Conservation (phyloP, 1,140 invertebrate genomes). For the Orchestia grillus region DNA sequence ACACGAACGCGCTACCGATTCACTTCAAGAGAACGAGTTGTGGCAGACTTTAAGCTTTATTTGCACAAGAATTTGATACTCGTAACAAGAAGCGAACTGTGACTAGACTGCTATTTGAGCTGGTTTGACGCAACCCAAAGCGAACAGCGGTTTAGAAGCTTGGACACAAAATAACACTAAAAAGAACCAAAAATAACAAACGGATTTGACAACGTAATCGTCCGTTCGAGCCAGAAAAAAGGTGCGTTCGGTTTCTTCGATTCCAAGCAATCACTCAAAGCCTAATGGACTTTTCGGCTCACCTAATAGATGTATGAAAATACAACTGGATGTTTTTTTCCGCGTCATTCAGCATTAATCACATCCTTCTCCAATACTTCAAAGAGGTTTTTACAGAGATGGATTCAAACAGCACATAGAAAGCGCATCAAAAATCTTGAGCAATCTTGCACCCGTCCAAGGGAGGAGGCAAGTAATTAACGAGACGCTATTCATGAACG, state of each 20-base stretch:
- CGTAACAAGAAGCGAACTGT: background rate
- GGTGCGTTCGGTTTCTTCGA: background rate
- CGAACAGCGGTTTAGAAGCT: background rate
- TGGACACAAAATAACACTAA: background rate
- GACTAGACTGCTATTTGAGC: background rate
- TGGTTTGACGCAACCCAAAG: background rate
- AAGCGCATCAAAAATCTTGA: background rate
- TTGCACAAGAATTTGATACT: background rate
- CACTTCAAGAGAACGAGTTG: background rate
- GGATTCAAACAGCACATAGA: background rate
- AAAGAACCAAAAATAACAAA: background rate
- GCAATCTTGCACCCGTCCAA: background rate
- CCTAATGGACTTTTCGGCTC: background rate
- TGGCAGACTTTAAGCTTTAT: background rate
- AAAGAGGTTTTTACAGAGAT: background rate
- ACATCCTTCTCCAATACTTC: too few relatives aligned
- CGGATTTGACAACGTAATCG: background rate
- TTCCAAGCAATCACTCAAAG: background rate
- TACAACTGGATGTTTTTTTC: background rate
- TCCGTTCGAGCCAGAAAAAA: background rate
- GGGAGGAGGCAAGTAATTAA: background rate
- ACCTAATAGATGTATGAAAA: background rate
- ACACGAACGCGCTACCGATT: background rate
- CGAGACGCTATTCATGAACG: background rate
- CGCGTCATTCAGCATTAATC: too few relatives aligned